Conservation (phyloP, 2,113 vertebrate species). For the Dolichotis patagonum region DNA sequence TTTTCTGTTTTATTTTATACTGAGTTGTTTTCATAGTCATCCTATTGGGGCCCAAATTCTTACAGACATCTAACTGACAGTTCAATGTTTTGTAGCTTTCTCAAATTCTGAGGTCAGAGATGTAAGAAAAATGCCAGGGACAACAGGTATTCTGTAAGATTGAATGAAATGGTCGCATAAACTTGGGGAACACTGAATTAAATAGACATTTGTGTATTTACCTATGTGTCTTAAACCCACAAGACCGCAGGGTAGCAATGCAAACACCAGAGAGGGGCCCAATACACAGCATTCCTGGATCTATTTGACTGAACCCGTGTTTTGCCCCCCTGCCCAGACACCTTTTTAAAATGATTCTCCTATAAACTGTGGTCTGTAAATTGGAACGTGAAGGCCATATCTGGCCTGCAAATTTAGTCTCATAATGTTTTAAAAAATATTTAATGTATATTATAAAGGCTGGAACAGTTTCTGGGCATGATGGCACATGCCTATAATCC, state of each 20-base stretch:
- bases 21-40: constrained; percentile 1
- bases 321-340: not conserved
- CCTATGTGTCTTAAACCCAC: not conserved
- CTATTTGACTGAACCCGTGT: not conserved
- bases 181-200: not conserved
- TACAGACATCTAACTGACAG: not conserved
- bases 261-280: not conserved
- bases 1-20: constrained; percentile 20
- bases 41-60: not conserved
- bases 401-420: not conserved
- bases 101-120: not conserved
- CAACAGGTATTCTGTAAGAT: not conserved
- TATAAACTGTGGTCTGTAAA: not conserved
- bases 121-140: not conserved
- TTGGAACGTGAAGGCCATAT: not conserved
- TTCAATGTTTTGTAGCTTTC: not conserved
- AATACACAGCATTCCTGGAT: no score
- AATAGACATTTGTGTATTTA: not conserved
- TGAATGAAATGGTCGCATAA: not conserved
- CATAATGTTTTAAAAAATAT: not conserved
- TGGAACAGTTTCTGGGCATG: not conserved
- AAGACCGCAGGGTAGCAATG: not conserved
- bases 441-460: not conserved
- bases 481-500: not conserved
- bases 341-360: not conserved